Base-by-base conservation (phyloP, 2,888 invertebrate genomes). In the Aphodius sticticus region DNA sequence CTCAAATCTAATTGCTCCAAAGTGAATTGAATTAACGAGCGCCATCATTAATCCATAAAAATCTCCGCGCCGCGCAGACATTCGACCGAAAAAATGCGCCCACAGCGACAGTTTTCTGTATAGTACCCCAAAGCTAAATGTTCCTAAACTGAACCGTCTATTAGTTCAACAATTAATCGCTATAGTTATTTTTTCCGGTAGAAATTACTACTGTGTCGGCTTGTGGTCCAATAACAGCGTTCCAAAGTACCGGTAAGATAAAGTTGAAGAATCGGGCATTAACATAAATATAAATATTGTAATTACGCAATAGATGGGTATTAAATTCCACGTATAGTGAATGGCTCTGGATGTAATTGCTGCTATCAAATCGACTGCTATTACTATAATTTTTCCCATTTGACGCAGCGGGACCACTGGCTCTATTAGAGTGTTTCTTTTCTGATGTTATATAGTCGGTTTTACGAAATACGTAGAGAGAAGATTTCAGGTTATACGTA, bases 1-100 rank as follows among this genome's bases (percentile, higher is more conserved):
- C 53, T 53, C 53, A 53, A 53, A 53, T 53, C 53, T 53, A 53
- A 53, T 53, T 53, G 53, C 53, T 53, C 53, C 53, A 53, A 53
- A 53, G 53, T 53, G 53, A 53, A 53, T 53, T 53, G 53, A 53
- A 53, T 53, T 53, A 53, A 53, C 53, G 53, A 53, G 53, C 53
- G 53, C 53, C 53, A 53, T 53, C 53, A 53, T 53, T 53, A 53
- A 53, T 53, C 53, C 53, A 53, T 5, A 53, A 53, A 53, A 53
- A 53, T 53, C 53, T 53, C 53, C 53, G 53, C 53, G 2, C 53
- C 9, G 53, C 53, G 6, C 53, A 53, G 38, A 53, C 53, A 5
- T 53, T 53, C 12, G 9, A 5, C 2, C 53, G 53, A 53, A 53
- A 53, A 53, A 53, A 53, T 53, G 53, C 53, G 53, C 53, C 53